Base-by-base conservation (phyloP, 2,113 vertebrate species). In the Falcunculus frontatus region DNA sequence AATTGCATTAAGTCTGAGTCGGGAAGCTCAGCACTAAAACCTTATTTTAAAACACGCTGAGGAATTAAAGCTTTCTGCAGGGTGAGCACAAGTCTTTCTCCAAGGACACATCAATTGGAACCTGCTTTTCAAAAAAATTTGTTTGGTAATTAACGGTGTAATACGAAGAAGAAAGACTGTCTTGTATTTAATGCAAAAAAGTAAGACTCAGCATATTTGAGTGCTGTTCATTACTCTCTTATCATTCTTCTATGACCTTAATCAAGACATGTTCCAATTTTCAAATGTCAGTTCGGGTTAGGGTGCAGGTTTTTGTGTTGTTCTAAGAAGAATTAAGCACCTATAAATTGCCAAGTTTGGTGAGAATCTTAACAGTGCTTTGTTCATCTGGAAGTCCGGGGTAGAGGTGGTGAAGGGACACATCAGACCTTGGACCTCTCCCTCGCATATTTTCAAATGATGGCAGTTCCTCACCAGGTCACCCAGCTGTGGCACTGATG, bases 41-140 rank as follows among this genome's bases (percentile, higher is more conserved):
- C 92, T 89, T 74, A 30, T 88, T 92, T 93, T 86, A 95, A 90
- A 93, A 94, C 65, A 90, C 93, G 93, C 77, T 6, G 44, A 85
- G 93, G 89, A 91, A 96, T 96, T 93, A 88, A 84, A 77, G 64
- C 86, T 94, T 96, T 93, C 55, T 94, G 96, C 94, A 79, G 89
- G 92, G 72, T 67, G 90, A 95, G 94, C 94, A 79, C 69, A 93
- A 91, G 65, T 64, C 87, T 93, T 93, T 94, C 96, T 96, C 96
- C 67, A 81, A 92, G 90, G 94, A 92, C 59, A 16, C 90, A 87
- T 93, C 68, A 84, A 41, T 86, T 91, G 91, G 87, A 94, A 89
- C 59, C 73, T 37, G 88, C 93, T 96, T 90, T 94, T 96, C 32
- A 72, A 82, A 94, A 70, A 82, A 90, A 78, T 30, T 75, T 93